Evolutionary conservation across 1,140 invertebrate genomes (phyloP), one percentile per base, ranked within the genome.

Genomic region (Papilio aristodemus): DNA sequence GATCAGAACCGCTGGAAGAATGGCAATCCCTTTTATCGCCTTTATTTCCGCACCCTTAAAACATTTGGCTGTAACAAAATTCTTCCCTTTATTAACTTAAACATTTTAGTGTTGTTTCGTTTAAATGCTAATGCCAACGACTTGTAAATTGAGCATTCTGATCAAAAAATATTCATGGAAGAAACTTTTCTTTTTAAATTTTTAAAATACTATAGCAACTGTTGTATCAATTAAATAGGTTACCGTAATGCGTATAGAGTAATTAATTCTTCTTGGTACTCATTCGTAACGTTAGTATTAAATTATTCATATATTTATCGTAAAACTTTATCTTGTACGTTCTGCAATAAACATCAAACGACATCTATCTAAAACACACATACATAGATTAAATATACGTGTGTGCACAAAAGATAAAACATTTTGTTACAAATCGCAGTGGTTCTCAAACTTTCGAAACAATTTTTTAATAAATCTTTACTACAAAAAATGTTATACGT

Each of bases 11-110:
- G 9, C 17, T 50, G 41, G 27, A 46, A 66, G 39, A 66, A 50
- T 66, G 41, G 63, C 63, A 25, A 13, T n/a, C n/a, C 59, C 1
- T 11, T 46, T 66, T 66, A 66, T 66, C 41, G 41, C 39, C 41
- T 66, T 43, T 63, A 66, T 50, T 66, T 66, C 63, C 63, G 63
- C n/a, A 66, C 63, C 63, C 41, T 46, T 46, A 37, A 4, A 59
- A 46, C 39, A 43, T 19, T 39, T 25, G 25, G 39, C 62, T 14
- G 11, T 46, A 46, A 25, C 62, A 14, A 43, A 64, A 64, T 64
- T 38, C 39, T 32, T 64, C 14, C 11, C n/a, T 46, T 64, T 64
- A 43, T 36, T 46, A 36, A 66, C 39, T 36, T 32, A 46, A 64
- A 36, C 41, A 50, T 46, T 39, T 32, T 32, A 32, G 22, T 11